Evolutionary conservation across 2,797 vertebrate genomes (phyloP).

Genomic region (Nyctalus aviator): DNA sequence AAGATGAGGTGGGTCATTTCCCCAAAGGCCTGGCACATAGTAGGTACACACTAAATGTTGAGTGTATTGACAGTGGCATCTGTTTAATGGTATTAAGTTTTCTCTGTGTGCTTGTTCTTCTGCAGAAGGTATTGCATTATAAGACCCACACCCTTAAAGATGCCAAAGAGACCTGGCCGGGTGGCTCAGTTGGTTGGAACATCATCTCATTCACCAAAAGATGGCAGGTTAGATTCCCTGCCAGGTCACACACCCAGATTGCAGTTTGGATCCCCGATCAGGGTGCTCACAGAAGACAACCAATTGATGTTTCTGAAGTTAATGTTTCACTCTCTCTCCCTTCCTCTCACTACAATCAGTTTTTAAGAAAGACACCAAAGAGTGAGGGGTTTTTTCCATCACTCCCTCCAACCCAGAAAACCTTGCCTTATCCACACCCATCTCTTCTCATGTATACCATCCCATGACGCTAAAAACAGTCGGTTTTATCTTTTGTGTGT

Average conservation of each 20-base stretch:
- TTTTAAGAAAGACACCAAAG: neutral
- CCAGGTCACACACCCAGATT: neutral
- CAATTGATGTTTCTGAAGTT: neutral
- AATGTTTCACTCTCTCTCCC: neutral
- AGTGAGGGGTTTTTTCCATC: neutral
- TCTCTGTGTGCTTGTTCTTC: neutral
- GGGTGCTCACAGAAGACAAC: neutral
- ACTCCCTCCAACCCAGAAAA: neutral
- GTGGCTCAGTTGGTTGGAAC: neutral
- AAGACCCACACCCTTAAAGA: neutral
- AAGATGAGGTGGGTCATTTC: neutral
- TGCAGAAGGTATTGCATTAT: neutral
- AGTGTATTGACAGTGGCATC: neutral
- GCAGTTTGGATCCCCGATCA: neutral
- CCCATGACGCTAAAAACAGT: neutral
- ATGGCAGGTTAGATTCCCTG: neutral
- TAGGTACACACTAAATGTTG: rapidly evolving
- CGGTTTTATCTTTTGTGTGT: neutral
- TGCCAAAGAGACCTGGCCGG: neutral
- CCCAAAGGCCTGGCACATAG: no score
- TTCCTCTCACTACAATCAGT: neutral
- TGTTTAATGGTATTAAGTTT: no score
- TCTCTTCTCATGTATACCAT: neutral
- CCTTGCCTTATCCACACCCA: rapidly evolving
- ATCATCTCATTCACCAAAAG: neutral